Evolutionary conservation across 2,113 vertebrate genomes (phyloP), one percentile per base, ranked within the genome.

Genomic region (Epinephelus fuscoguttatus): DNA sequence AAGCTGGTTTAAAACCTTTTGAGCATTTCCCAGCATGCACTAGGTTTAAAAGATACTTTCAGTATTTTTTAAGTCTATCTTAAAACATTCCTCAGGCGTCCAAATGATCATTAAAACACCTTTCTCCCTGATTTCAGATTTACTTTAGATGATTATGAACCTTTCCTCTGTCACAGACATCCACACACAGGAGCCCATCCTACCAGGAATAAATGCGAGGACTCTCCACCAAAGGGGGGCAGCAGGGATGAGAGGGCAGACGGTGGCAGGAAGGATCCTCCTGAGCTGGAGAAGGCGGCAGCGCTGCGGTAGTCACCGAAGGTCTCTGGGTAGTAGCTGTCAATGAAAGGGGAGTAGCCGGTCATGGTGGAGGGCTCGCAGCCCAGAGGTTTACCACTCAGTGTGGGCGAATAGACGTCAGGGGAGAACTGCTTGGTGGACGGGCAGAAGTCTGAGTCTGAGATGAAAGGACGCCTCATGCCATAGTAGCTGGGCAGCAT

Each of bases 401-500:
- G 76, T 1, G 94, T 19, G 23, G 96, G 90, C 0, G 95, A 56
- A 84, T 95, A 97, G 55, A 90, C 76, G 4, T 99, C 97, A 0
- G 91, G 77, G 1, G 93, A 88, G 80, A 97, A 95, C 79, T 96
- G 96, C 87, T 98, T 99, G 15, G 90, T 64, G 75, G 78, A 88
- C 55, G 96, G 89, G 84, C 94, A 93, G 85, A 97, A 96, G 82
- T 99, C 98, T 0, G 96, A 75, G 60, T 99, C 98, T 0, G 97
- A 92, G 3, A 96, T 82, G 84, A 97, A 96, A 14, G 97, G 72
- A 47, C 97, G 96, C 82, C 97, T 94, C 86, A 97, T 84, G 0
- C 97, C 84, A 0, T 97, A 98, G 94, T 97, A 98, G 47, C 96
- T 88, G 0, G 96, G 90, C 1, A 84, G 40, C 69, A 94, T 84